phyloP scores from a whole-genome alignment of 2,113 vertebrate genomes.

The Nerophis lumbriciformis region DNA sequence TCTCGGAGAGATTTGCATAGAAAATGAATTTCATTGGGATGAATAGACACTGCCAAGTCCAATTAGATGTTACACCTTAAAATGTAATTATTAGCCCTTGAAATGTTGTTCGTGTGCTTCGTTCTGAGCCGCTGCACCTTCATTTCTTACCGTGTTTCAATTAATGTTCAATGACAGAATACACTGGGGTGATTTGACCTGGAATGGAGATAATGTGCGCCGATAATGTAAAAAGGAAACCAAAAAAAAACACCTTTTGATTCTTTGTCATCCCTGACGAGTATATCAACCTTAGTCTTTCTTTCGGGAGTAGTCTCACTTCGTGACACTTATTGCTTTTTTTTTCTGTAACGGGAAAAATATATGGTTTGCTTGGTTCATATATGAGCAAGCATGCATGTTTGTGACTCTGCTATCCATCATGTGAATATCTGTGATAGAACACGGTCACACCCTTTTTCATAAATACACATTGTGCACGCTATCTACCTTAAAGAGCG shows the following conservation, averaged over 20 bases:
- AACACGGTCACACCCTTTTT: slow-evolving; percentile 19
- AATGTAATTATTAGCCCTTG: slow-evolving; percentile 48
- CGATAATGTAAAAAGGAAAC: background rate
- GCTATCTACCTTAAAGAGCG: background rate
- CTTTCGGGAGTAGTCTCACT: background rate
- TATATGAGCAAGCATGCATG: background rate
- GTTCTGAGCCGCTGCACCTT: slow-evolving; percentile 36
- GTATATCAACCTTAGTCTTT: background rate
- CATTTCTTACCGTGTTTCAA: slow-evolving; percentile 34
- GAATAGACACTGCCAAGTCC: slow-evolving; percentile 41
- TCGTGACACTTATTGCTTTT: background rate
- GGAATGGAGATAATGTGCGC: background rate
- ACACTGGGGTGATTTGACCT: background rate
- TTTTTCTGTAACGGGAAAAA: background rate
- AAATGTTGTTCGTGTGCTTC: slow-evolving; percentile 45
- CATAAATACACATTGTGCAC: background rate
- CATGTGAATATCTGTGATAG: slow-evolving; percentile 34
- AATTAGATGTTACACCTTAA: slow-evolving; percentile 37
- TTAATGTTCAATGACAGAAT: slow-evolving; percentile 38
- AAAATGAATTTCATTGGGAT: slow-evolving; percentile 43
- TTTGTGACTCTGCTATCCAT: slow-evolving; percentile 8
- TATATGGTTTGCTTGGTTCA: background rate
- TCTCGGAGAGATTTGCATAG: slow-evolving; percentile 36
- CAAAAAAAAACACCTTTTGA: background rate
- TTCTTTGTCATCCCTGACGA: background rate